phyloP scores from a whole-genome alignment of 2,113 vertebrate species.

The Cariama cristata region DNA sequence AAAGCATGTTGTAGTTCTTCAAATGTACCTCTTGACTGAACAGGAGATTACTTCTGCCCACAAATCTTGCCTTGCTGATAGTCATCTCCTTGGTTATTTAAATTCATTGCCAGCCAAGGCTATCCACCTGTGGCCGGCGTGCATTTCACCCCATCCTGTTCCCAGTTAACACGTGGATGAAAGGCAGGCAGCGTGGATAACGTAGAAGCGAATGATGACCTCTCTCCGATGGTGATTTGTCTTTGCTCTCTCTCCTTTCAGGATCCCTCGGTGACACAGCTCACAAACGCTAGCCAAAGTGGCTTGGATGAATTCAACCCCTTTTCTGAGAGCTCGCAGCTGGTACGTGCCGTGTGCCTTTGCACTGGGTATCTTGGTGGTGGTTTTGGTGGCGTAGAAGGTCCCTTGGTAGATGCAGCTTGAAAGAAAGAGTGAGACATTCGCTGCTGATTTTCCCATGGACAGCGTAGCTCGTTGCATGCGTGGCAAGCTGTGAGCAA shows the following conservation, averaged over 20 bases:
- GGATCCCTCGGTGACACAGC: conserved; percentile 92
- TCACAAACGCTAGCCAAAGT: conserved; percentile 76
- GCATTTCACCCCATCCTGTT: background rate
- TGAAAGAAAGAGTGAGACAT: background rate
- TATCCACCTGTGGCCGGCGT: background rate
- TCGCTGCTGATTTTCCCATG: background rate
- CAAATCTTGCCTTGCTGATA: background rate
- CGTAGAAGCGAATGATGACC: fast-evolving
- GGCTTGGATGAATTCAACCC: conserved; percentile 88
- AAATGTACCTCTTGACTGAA: background rate
- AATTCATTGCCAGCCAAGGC: background rate
- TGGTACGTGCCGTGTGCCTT: conserved; percentile 63
- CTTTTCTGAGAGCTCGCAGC: conserved; percentile 81
- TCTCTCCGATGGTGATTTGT: background rate
- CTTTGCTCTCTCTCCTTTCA: conserved; percentile 48
- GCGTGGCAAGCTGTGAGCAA: background rate
- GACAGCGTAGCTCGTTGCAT: fast-evolving
- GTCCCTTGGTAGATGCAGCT: background rate
- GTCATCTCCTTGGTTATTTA: background rate
- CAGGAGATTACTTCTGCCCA: background rate
- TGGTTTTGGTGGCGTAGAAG: background rate
- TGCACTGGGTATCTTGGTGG: background rate
- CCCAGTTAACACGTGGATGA: background rate
- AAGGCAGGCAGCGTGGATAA: background rate
- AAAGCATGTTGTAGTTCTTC: background rate